These are phyloP conservation scores for Actenoides lindsayi DNA, from an alignment of 2,113 vertebrate genomes.

Conservation along the genomic window DNA sequence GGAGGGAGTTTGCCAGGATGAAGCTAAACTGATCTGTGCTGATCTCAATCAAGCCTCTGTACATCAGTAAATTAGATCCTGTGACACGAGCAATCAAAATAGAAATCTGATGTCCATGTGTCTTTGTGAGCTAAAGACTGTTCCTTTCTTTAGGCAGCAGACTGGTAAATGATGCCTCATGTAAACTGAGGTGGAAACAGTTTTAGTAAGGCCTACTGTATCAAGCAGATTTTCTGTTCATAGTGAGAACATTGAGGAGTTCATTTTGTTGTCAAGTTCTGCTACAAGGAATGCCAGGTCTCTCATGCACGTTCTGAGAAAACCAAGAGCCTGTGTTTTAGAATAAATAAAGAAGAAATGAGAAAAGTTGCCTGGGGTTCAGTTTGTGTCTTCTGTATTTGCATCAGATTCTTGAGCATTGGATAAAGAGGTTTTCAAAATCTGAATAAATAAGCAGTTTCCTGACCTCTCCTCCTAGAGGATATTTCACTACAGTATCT, in stretches of 20 bases:
- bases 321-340: not conserved
- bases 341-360: not conserved
- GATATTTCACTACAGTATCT: not conserved
- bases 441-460: not conserved
- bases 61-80: constrained; percentile 49
- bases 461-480: not conserved
- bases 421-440: not conserved
- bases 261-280: not conserved
- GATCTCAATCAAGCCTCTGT: constrained; percentile 37
- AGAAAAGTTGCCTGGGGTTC: not conserved
- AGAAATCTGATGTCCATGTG: constrained; percentile 38
- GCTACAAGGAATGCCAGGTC: not conserved
- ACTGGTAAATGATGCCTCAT: constrained; percentile 9
- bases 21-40: constrained; percentile 17
- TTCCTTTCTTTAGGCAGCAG: constrained; percentile 40
- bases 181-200: constrained; percentile 21
- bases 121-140: constrained; percentile 17
- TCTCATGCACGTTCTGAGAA: not conserved
- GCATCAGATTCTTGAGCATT: not conserved
- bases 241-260: constrained; percentile 2
- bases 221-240: constrained; percentile 54
- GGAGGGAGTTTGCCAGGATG: not conserved
- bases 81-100: constrained; percentile 53
- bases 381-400: not conserved
- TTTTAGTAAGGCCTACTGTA: constrained; percentile 41